Evolutionary conservation across 2,888 invertebrate genomes (phyloP).

Genomic region (Ditula angustiorana): DNA sequence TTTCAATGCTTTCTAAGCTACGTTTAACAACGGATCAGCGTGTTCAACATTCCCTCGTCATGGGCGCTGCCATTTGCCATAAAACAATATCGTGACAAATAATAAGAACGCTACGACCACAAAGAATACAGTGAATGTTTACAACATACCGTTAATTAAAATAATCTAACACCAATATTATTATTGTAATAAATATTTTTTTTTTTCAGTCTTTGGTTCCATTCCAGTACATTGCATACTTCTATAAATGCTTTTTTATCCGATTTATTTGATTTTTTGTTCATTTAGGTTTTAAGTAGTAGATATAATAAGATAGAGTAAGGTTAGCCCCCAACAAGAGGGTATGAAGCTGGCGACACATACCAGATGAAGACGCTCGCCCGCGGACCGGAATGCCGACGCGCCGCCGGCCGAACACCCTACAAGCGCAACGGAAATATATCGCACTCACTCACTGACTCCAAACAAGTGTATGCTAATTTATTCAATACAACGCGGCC

Average conservation of each 20-base stretch:
- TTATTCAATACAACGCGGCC: background rate
- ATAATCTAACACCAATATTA: constrained; percentile 75
- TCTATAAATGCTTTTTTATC: constrained; percentile 60
- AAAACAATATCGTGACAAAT: constrained; percentile 42
- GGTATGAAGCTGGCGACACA: constrained; percentile 55
- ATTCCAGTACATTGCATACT: constrained; percentile 70
- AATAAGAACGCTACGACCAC: constrained; percentile 47
- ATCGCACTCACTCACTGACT: background rate
- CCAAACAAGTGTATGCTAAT: background rate
- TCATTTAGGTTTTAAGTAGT: constrained; percentile 50
- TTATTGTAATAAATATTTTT: constrained; percentile 74
- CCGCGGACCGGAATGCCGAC: background rate
- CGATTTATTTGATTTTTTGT: constrained; percentile 58
- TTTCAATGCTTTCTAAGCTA: constrained; percentile 37
- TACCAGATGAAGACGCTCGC: constrained; percentile 54
- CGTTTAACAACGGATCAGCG: constrained; percentile 30
- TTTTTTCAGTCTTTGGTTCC: constrained; percentile 80
- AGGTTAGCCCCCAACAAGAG: constrained; percentile 41
- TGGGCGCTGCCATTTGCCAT: constrained; percentile 6
- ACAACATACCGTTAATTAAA: constrained; percentile 56
- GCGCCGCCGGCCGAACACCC: background rate
- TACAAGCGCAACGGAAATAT: background rate
- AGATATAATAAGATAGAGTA: constrained; percentile 28
- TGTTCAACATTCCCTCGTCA: constrained; percentile 22
- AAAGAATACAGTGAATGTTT: constrained; percentile 49